Evolutionary conservation across 1,140 invertebrate species (phyloP).

Genomic region (Rhopalosiphum padi): DNA sequence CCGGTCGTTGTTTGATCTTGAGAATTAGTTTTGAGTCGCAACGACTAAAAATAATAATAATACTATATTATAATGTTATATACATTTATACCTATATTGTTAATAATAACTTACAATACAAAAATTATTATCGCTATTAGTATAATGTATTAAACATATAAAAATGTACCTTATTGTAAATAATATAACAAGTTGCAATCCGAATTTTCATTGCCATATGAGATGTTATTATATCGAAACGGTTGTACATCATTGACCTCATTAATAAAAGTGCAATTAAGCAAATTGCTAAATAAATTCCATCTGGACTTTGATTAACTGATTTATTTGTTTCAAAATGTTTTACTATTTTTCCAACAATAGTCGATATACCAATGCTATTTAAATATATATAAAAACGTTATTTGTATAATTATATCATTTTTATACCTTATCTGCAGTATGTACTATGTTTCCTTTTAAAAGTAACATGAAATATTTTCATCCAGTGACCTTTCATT

Average conservation of each 20-base stretch:
- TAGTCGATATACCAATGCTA: background rate
- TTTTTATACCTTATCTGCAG: too few species aligned
- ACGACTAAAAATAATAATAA: background rate
- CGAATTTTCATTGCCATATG: constrained; percentile 3
- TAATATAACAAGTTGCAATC: background rate
- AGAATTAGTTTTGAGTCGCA: background rate
- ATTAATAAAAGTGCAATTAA: background rate
- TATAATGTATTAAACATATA: background rate
- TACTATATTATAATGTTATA: background rate
- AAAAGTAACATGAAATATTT: too few species aligned
- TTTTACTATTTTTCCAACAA: background rate
- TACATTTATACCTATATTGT: background rate
- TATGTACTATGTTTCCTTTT: too few species aligned
- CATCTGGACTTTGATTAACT: background rate
- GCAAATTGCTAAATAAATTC: background rate
- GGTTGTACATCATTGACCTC: background rate
- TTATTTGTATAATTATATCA: background rate
- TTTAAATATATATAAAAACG: background rate
- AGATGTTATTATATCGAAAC: background rate
- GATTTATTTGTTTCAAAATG: constrained; percentile 20
- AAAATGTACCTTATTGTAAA: constrained; percentile 16
- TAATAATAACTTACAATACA: background rate
- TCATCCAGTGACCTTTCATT: too few species aligned
- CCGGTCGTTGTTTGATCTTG: constrained; percentile 71
- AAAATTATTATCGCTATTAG: background rate